A percentile compares a stretch with the other conserved stretches of the same genome.
Evolutionary conservation across 2,888 invertebrate species (phyloP).

Genomic region (Heliconius charithonia): DNA sequence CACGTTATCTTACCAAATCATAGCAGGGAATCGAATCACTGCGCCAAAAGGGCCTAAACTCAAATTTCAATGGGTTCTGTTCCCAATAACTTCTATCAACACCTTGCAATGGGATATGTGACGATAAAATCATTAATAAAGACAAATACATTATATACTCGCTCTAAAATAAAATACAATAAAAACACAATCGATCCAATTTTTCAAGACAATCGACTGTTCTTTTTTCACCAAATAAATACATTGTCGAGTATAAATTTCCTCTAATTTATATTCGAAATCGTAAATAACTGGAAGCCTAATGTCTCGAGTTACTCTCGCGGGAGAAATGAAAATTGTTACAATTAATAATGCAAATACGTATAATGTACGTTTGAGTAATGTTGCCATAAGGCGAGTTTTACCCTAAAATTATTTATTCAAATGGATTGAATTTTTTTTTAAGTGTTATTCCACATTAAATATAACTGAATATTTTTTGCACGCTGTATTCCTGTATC

Average conservation of each 20-base stretch:
- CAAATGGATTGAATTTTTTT: neutral
- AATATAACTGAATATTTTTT: no score
- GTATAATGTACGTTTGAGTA: constrained; percentile 16
- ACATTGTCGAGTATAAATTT: constrained; percentile 31
- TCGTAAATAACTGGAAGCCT: constrained; percentile 44
- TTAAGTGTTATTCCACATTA: neutral
- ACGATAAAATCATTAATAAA: neutral
- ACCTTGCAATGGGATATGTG: neutral
- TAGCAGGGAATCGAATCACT: no score
- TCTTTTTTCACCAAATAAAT: neutral
- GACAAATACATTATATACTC: neutral
- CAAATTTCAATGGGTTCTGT: neutral
- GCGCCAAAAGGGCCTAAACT: neutral
- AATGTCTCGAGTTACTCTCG: constrained; percentile 49
- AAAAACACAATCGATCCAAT: neutral
- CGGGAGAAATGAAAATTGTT: constrained; percentile 49
- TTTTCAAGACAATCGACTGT: neutral
- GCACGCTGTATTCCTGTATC: no score
- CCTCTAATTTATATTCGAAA: constrained; percentile 42
- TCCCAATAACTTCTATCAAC: neutral
- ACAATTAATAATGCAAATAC: constrained; percentile 49
- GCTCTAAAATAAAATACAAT: neutral
- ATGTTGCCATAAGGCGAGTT: constrained; percentile 8
- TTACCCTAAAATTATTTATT: neutral
- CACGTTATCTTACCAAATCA: no score